Evolutionary conservation across 2,113 vertebrate genomes (phyloP).

Genomic region (Symphodus melops): DNA sequence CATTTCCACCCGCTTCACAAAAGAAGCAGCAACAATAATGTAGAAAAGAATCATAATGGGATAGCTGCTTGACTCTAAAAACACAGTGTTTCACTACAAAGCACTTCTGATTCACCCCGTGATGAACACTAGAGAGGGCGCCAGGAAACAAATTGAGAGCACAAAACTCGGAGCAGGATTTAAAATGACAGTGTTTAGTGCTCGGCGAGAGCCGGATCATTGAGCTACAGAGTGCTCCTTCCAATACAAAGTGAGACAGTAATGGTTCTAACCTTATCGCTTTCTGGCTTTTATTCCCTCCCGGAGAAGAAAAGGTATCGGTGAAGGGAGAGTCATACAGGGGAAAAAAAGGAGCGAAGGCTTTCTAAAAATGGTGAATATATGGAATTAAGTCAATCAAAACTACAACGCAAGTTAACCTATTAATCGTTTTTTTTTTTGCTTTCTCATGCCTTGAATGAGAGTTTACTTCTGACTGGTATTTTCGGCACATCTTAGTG

Average conservation of each 20-base stretch:
- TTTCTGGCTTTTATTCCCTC: conserved; percentile 28
- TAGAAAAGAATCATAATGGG: neutral
- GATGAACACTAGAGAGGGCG: neutral
- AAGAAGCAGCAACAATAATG: neutral
- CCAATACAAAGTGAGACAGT: conserved; percentile 18
- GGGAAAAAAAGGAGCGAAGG: neutral
- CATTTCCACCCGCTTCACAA: neutral
- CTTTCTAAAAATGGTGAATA: neutral
- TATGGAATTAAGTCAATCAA: neutral
- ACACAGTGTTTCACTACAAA: neutral
- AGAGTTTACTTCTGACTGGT: neutral
- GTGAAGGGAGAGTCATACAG: conserved; percentile 3
- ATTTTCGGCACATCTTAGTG: neutral
- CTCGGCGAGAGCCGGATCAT: neutral
- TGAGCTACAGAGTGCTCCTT: conserved; percentile 7
- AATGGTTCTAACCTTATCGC: conserved; percentile 30
- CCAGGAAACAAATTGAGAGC: neutral
- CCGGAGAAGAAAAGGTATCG: conserved; percentile 22
- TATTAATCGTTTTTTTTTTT: neutral
- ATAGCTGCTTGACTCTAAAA: conserved; percentile 1
- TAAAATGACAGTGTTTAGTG: conserved; percentile 37
- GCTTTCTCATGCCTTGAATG: neutral
- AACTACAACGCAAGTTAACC: neutral
- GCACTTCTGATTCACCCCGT: neutral
- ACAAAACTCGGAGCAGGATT: conserved; percentile 15